These are phyloP conservation scores for Oreochromis mossambicus DNA, from an alignment of 2,797 vertebrate species.

Conservation along the genomic window DNA sequence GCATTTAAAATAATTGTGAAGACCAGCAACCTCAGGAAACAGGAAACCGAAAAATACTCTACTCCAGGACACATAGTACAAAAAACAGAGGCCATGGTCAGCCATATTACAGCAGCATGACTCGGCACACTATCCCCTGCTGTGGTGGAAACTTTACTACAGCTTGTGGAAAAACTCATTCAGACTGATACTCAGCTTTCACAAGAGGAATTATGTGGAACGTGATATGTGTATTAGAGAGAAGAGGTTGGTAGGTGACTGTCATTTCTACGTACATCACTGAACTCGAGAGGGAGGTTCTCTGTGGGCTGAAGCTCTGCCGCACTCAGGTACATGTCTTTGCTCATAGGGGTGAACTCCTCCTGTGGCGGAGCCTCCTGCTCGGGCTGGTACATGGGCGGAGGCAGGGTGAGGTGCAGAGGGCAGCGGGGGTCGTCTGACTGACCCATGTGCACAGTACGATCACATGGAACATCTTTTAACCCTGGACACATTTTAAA, in stretches of 20 bases:
- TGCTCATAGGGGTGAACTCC: slow-evolving; percentile 78
- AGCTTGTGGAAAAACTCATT: fast-evolving
- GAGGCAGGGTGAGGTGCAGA: slow-evolving; percentile 88
- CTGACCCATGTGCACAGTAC: slow-evolving; percentile 88
- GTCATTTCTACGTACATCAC: slow-evolving; percentile 81
- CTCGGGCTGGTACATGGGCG: slow-evolving; percentile 90
- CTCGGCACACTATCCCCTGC: neutral
- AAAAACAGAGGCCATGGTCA: neutral
- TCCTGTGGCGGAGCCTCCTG: slow-evolving; percentile 82
- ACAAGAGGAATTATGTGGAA: neutral
- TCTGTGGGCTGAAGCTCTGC: slow-evolving; percentile 97
- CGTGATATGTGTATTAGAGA: neutral
- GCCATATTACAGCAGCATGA: neutral
- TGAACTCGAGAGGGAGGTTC: slow-evolving; percentile 94
- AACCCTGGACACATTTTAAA: slow-evolving; percentile 91
- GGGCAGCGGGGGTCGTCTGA: slow-evolving; percentile 91
- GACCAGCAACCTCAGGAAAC: neutral
- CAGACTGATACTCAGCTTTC: neutral
- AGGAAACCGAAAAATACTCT: neutral
- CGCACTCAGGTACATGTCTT: slow-evolving; percentile 91
- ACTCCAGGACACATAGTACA: neutral
- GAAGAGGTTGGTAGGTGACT: neutral
- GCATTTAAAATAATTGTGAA: neutral
- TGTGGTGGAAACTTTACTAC: neutral
- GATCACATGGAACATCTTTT: slow-evolving; percentile 88